Percentiles rank a stretch among this genome's conserved stretches.
phyloP scores from a whole-genome alignment of 2,797 vertebrate genomes.

The Cryptoprocta ferox region DNA sequence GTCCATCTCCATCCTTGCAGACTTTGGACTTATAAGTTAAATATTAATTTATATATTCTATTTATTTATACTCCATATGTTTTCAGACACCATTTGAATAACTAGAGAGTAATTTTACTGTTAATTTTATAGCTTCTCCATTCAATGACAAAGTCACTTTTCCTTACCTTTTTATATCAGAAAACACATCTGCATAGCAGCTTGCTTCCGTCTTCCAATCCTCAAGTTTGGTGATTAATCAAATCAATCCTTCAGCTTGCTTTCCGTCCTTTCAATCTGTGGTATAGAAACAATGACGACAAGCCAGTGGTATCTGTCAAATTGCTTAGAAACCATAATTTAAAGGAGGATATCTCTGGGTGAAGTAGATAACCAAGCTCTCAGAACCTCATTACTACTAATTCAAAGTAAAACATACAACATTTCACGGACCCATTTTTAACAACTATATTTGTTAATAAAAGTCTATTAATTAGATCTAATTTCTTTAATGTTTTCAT shows the following conservation, averaged over 20 bases:
- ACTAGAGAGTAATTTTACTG: not conserved
- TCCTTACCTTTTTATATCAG: not conserved
- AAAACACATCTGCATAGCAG: not conserved
- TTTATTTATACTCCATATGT: not conserved
- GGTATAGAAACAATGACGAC: not conserved
- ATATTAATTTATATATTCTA: not conserved
- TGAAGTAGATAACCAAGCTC: not conserved
- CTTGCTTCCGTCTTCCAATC: not conserved
- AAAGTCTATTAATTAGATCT: slow-evolving; percentile 43
- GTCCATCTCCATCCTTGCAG: not conserved
- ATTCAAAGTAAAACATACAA: slow-evolving; percentile 13
- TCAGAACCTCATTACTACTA: slow-evolving; percentile 41
- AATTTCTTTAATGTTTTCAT: slow-evolving; percentile 59
- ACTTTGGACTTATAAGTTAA: not conserved
- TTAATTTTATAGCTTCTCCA: not conserved
- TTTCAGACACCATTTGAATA: not conserved
- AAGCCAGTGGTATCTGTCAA: not conserved
- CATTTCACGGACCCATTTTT: slow-evolving; percentile 10
- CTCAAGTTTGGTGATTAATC: no score
- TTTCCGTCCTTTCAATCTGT: not conserved
- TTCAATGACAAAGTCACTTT: not conserved
- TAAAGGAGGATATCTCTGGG: not conserved
- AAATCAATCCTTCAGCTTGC: no score
- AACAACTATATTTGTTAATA: slow-evolving; percentile 42
- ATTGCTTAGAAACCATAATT: not conserved